Evolutionary conservation across 2,888 invertebrate genomes (phyloP).

Genomic region (Halictus quadricinctus): DNA sequence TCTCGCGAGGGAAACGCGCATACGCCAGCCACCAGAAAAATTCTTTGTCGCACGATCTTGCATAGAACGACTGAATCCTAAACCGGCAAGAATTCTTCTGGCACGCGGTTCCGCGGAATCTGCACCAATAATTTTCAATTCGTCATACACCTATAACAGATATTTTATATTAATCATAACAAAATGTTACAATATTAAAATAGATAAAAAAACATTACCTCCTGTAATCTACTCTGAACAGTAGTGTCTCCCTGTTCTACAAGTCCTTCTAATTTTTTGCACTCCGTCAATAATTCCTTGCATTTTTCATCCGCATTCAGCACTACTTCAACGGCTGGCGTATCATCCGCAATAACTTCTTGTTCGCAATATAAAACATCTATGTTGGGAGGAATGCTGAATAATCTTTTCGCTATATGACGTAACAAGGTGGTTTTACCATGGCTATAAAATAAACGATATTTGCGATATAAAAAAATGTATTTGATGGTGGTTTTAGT

Average conservation of each 20-base stretch:
- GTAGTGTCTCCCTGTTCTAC: constrained; percentile 89
- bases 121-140: constrained; percentile 97
- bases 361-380: constrained; percentile 98
- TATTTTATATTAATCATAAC: not conserved
- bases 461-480: not conserved
- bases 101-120: constrained; percentile 99
- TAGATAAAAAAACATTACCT: constrained; percentile 81
- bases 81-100: constrained; percentile 97
- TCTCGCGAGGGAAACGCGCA: constrained; percentile 98
- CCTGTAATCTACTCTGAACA: constrained; percentile 91
- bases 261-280: constrained; percentile 90
- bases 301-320: constrained; percentile 96
- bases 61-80: constrained; percentile 95
- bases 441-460: constrained; percentile 86
- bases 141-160: constrained; percentile 90
- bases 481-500: not conserved
- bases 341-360: constrained; percentile 97
- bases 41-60: constrained; percentile 95
- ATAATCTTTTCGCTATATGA: constrained; percentile 94
- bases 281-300: constrained; percentile 91
- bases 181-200: not conserved
- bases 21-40: constrained; percentile 98
- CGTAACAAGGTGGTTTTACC: constrained; percentile 98
- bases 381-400: constrained; percentile 97
- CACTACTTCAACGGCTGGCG: constrained; percentile 96